Base-by-base conservation (phyloP, 1,140 invertebrate genomes). In the Melitaea cinxia region DNA sequence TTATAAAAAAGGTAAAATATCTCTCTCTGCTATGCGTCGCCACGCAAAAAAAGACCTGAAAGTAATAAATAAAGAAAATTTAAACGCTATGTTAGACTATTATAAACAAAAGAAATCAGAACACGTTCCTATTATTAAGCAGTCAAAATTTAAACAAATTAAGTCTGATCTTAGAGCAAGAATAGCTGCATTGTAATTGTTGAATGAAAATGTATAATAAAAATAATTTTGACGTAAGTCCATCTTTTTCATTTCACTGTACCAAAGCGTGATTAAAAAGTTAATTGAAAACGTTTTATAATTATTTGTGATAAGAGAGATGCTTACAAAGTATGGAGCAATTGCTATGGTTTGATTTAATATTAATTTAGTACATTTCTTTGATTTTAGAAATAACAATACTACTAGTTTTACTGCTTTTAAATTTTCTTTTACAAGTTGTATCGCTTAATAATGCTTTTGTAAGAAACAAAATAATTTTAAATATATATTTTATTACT, bases 261-360 rank as follows among this genome's bases (percentile, higher is more conserved):
- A 67, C 39, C 1, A 4, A n/a, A 30, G 14, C 26, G 21, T 52
- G 14, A 28, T 24, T 53, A 30, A 65, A 64, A 61, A 58, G 23
- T 47, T 59, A 66, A 75, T 47, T 75, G 65, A 42, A 73, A 72
- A 63, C 64, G 19, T 65, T 65, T 58, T 59, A 19, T 58, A 26
- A 68, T 37, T 28, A 54, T 68, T 70, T 59, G 35, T 72, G 76
- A 82, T 85, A 83, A 82, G 72, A 63, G 65, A 70, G 68, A 83
- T 83, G 80, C 39, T 64, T 55, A 73, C 50, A 62, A 68, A 50
- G 49, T 67, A 70, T 55, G 35, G 54, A 54, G 70, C 28, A 50
- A 61, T 76, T 30, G 33, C 73, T 33, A 63, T 72, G 73, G 82
- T 85, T 65, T 73, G 82, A 77, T 49, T 56, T 12, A 26, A 26